Evolutionary conservation across 2,113 vertebrate species (phyloP).

Genomic region (Poeciliopsis prolifica): DNA sequence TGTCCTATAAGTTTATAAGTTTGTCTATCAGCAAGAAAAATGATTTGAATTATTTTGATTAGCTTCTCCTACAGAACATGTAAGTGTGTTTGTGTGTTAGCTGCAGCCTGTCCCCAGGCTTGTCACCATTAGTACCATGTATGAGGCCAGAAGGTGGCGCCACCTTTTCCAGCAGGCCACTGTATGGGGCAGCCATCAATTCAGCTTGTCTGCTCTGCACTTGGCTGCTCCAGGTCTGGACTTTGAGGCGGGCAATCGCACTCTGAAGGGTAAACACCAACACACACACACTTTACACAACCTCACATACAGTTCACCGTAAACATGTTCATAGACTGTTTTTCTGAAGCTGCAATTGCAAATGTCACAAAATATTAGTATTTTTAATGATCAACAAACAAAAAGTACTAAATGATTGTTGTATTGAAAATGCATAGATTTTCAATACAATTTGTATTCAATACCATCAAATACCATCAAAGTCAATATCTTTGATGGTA

Average conservation of each 20-base stretch:
- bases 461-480: too few relatives aligned
- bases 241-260: slow-evolving; percentile 63
- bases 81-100: slow-evolving; percentile 52
- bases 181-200: slow-evolving; percentile 77
- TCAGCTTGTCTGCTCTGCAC: slow-evolving; percentile 71
- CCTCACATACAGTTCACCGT: background rate
- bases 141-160: slow-evolving; percentile 67
- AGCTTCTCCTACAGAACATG: background rate
- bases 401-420: too few relatives aligned
- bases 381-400: too few relatives aligned
- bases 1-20: background rate
- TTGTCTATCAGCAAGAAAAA: too few relatives aligned
- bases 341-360: too few relatives aligned
- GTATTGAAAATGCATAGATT: too few relatives aligned
- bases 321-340: background rate
- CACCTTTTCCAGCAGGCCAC: slow-evolving; percentile 69
- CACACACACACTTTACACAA: too few relatives aligned
- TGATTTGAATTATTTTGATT: background rate
- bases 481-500: too few relatives aligned
- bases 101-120: slow-evolving; percentile 75
- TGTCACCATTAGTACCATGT: slow-evolving; percentile 65
- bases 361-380: too few relatives aligned
- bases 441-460: too few relatives aligned
- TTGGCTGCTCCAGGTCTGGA: slow-evolving; percentile 64
- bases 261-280: slow-evolving; percentile 72